Evolutionary conservation across 1,140 invertebrate genomes (phyloP), one percentile per base, ranked within the genome.

Genomic region (Anastatus disparis): DNA sequence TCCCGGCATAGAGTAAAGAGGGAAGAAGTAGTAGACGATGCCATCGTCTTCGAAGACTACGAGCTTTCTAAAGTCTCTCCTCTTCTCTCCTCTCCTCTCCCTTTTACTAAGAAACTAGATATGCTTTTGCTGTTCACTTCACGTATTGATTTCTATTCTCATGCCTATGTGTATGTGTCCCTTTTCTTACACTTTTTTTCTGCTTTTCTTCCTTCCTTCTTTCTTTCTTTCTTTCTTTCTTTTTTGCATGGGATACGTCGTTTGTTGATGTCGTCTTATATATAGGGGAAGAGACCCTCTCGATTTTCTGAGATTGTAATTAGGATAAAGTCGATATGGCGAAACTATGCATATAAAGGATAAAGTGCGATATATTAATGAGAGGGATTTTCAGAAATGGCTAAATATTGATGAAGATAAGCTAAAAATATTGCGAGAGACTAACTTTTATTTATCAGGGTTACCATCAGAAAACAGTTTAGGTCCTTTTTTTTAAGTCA

Each of bases 121-220:
- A 80, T 78, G 15, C 40, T 35, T 20, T 3, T 82, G 80, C 79
- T 82, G 82, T 78, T 84, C 82, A 84, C 82, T 84, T 85, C 82
- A 82, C 82, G 79, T 85, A 85, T 85, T 85, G 83, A 85, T 85
- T 84, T 85, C 82, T 81, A 85, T 85, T 85, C 81, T 83, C 82
- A 82, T n/a, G n/a, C n/a, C n/a, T n/a, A n/a, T n/a, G n/a, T n/a
- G n/a, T 81, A 81, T 78, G 78, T 79, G 78, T 78, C 77, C 78
- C 78, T 80, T 80, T n/a, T 17, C 52, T 26, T 10, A n/a, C 46
- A 9, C 58, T 44, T 22, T 48, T 29, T 29, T 27, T 42, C 27
- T 46, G 40, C 50, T 50, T 27, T 26, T 38, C 46, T 26, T 29
- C 58, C 61, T 29, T 59, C 55, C 17, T 52, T 17, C 27, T n/a